These are phyloP conservation scores for Drosophila parvula DNA, from an alignment of 1,140 invertebrate genomes.

Conservation along the genomic window DNA sequence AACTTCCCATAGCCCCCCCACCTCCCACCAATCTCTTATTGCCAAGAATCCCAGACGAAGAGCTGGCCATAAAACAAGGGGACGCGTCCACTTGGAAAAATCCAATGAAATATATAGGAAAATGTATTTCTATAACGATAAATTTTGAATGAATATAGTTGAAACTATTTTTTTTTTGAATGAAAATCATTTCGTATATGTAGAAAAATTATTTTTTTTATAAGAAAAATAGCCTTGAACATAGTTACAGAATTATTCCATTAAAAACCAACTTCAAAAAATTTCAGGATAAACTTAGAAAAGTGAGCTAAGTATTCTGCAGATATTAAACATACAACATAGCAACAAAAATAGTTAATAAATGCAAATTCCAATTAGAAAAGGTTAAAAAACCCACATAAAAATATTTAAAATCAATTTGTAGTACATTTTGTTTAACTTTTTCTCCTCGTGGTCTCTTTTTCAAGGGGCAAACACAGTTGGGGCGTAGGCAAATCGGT, in stretches of 20 bases:
- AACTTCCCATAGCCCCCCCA: background rate
- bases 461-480: slow-evolving; percentile 25
- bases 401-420: background rate
- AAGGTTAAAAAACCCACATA: too few species aligned
- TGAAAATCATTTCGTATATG: too few species aligned
- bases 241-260: too few species aligned
- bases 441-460: slow-evolving; percentile 3
- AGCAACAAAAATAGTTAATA: background rate
- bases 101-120: too few species aligned
- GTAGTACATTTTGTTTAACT: background rate
- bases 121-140: too few species aligned
- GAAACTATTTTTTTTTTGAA: too few species aligned
- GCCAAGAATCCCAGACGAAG: slow-evolving; percentile 30
- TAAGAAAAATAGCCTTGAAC: too few species aligned
- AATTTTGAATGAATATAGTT: too few species aligned
- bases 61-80: slow-evolving; percentile 33
- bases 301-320: too few species aligned
- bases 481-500: slow-evolving; percentile 50
- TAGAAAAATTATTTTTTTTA: too few species aligned
- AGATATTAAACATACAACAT: too few species aligned
- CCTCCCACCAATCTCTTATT: background rate
- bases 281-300: too few species aligned
- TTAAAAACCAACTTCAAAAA: background rate
- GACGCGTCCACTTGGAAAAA: slow-evolving; percentile 17
- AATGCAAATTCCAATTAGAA: background rate